phyloP scores from a whole-genome alignment of 2,888 invertebrate species.

The Mythimna pallens region DNA sequence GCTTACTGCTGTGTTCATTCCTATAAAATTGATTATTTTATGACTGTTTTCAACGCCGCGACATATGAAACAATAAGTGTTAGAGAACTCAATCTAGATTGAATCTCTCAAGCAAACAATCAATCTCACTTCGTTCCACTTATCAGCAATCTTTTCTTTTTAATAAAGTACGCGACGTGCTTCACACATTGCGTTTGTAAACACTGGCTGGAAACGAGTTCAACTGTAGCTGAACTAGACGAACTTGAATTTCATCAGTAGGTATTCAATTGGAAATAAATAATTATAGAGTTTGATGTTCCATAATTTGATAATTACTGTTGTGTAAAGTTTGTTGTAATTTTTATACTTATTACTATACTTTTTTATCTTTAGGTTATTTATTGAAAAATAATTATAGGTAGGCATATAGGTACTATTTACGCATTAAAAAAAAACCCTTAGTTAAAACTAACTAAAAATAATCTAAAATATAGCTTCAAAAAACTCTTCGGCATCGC shows the following conservation, averaged over 20 bases:
- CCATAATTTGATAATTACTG: too few relatives aligned
- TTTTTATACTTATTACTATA: too few relatives aligned
- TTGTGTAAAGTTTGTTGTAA: too few relatives aligned
- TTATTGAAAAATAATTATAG: too few relatives aligned
- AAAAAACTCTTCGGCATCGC: too few relatives aligned
- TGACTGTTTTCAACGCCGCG: constrained; percentile 35
- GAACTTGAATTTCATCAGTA: background rate
- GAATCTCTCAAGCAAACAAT: constrained; percentile 59
- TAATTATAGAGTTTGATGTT: too few relatives aligned
- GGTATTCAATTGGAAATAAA: background rate
- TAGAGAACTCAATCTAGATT: constrained; percentile 54
- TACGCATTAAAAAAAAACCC: too few relatives aligned
- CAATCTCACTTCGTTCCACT: constrained; percentile 59
- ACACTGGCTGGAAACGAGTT: constrained; percentile 15
- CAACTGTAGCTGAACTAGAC: background rate
- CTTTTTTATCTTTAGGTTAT: too few relatives aligned
- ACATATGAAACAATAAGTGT: constrained; percentile 54
- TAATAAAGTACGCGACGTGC: constrained; percentile 42
- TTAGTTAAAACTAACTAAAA: too few relatives aligned
- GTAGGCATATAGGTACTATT: too few relatives aligned
- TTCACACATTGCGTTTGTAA: constrained; percentile 20
- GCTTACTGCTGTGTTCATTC: constrained; percentile 10
- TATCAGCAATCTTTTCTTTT: constrained; percentile 61
- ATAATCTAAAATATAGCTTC: too few relatives aligned
- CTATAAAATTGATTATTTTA: constrained; percentile 47